These are phyloP conservation scores for Sebastes steindachneri DNA, from an alignment of 2,797 vertebrate species.

Conservation along the genomic window DNA sequence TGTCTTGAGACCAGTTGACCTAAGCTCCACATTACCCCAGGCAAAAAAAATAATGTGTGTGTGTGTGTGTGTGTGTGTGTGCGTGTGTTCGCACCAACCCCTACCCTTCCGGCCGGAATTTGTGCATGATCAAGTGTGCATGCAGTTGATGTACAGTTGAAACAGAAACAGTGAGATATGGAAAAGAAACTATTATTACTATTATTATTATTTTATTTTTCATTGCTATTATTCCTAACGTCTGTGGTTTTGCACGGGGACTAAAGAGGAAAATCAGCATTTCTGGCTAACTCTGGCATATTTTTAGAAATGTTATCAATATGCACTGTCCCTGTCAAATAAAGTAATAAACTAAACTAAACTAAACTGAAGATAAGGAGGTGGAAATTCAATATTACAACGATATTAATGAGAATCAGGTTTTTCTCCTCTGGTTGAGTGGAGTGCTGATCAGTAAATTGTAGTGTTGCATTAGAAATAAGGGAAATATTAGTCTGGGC, in stretches of 20 bases:
- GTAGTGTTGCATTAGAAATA: background rate
- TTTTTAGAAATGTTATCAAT: no score
- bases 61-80: background rate
- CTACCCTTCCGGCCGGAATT: conserved; percentile 7
- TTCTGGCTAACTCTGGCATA: no score
- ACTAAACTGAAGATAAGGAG: background rate
- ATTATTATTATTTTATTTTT: no score
- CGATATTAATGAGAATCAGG: background rate
- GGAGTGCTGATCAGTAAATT: background rate
- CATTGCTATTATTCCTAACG: no score
- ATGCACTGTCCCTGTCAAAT: no score
- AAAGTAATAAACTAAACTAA: no score
- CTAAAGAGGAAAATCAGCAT: no score
- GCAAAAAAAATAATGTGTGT: conserved; percentile 19
- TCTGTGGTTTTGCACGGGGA: no score
- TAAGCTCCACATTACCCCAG: conserved; percentile 41
- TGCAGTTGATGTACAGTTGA: background rate
- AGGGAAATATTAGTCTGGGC: background rate
- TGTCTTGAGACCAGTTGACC: conserved; percentile 73
- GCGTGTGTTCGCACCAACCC: background rate
- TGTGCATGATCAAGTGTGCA: conserved; percentile 16
- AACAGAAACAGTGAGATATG: background rate
- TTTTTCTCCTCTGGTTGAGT: background rate
- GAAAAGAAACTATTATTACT: background rate
- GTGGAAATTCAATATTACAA: background rate